Percentiles rank a stretch among this genome's conserved stretches.
Conservation (phyloP, 2,888 invertebrate genomes). For the Trissolcus brochymenae region DNA sequence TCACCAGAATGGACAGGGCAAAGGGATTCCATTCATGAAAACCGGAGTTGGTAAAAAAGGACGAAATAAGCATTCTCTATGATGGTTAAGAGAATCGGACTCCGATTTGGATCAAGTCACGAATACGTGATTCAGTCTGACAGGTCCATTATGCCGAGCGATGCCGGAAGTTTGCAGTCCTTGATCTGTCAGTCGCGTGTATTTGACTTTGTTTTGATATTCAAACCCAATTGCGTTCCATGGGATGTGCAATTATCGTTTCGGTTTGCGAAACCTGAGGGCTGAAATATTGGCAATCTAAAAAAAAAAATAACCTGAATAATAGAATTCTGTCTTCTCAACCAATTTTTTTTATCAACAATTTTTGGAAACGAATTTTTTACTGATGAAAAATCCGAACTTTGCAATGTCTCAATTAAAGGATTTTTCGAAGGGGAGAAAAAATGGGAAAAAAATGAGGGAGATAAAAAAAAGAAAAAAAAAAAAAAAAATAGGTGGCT, state of each 20-base stretch:
- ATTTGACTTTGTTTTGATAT: constrained; percentile 58
- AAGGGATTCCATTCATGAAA: constrained; percentile 54
- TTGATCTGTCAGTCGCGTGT: constrained; percentile 50
- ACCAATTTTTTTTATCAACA: background rate
- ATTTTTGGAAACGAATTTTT: background rate
- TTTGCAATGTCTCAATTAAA: constrained; percentile 27
- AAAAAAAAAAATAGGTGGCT: background rate
- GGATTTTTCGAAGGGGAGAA: constrained; percentile 14
- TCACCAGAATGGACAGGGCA: constrained; percentile 49
- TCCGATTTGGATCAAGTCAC: constrained; percentile 58
- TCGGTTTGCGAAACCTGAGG: background rate
- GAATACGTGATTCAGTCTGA: constrained; percentile 62
- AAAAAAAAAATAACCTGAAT: too few relatives aligned
- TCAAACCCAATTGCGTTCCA: constrained; percentile 41
- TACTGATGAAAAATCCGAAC: constrained; percentile 3
- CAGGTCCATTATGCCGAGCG: constrained; percentile 53
- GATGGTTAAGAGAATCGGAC: constrained; percentile 51
- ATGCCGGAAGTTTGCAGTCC: constrained; percentile 53
- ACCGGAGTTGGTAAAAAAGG: constrained; percentile 47
- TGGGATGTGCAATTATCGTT: constrained; percentile 19
- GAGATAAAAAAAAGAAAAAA: too few relatives aligned
- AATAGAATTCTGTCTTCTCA: background rate
- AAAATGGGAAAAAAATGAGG: constrained; percentile 5
- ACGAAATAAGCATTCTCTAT: constrained; percentile 42
- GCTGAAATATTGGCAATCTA: too few relatives aligned